Conservation (phyloP, 1,140 invertebrate genomes). For the Phocides pigmalion region DNA sequence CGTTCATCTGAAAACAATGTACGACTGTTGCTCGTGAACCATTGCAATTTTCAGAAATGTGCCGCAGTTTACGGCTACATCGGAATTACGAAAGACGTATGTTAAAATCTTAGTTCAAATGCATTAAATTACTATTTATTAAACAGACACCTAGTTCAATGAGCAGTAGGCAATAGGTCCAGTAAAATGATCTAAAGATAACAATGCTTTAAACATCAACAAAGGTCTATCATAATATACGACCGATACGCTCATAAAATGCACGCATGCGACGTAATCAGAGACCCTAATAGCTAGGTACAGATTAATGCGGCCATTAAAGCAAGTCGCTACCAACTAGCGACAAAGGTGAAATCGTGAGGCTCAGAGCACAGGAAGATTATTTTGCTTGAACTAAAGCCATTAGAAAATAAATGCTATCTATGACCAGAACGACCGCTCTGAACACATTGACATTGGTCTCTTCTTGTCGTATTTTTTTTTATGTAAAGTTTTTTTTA, state of each 20-base stretch:
- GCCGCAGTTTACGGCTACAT: too few species aligned
- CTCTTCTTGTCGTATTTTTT: neutral
- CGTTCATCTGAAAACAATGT: too few species aligned
- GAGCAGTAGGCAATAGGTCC: too few species aligned
- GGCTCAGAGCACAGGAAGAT: conserved; percentile 37
- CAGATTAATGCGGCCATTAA: conserved; percentile 52
- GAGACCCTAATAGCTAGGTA: conserved; percentile 38
- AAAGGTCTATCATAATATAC: conserved; percentile 2
- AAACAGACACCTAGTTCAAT: too few species aligned
- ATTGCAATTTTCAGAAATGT: too few species aligned
- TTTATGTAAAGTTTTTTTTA: too few species aligned
- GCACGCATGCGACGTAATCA: conserved; percentile 36
- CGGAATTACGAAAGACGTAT: too few species aligned
- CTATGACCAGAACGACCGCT: neutral
- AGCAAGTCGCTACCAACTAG: conserved; percentile 33
- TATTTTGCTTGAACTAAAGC: conserved; percentile 39
- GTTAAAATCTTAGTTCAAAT: too few species aligned
- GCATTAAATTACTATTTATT: too few species aligned
- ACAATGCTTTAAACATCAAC: neutral
- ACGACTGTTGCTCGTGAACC: too few species aligned
- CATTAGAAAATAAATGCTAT: conserved; percentile 39
- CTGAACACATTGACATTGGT: conserved; percentile 5
- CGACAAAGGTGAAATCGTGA: conserved; percentile 56
- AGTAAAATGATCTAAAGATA: conserved; percentile 1
- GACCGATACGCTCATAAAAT: conserved; percentile 26